Evolutionary conservation across 2,113 vertebrate genomes (phyloP), one percentile per base, ranked within the genome.

Genomic region (Xiphorhynchus elegans): DNA sequence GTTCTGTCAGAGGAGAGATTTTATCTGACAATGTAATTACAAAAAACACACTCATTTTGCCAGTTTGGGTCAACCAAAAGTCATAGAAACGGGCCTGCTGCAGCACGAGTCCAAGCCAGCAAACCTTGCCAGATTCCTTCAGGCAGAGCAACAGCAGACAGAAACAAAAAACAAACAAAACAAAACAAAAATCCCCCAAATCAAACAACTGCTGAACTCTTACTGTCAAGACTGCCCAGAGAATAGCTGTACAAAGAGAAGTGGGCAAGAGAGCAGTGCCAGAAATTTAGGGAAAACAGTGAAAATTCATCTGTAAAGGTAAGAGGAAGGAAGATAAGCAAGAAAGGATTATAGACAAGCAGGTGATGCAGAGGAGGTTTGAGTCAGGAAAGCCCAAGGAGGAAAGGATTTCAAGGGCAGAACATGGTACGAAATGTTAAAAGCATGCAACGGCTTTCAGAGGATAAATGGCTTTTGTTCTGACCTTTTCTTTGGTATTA

Each of bases 401-500:
- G 33, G 26, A 87, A 95, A 82, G 19, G 68, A 81, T 70, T 93
- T 96, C 42, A 74, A 52, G 39, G 93, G 47, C 0, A 4, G 52
- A 88, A 88, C 13, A 25, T 2, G 31, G 25, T 39, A 50, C 0
- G 0, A 86, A 94, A 81, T 49, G 64, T 72, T 95, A 89, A 90
- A 90, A 76, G 33, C 35, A 49, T 19, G 24, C 59, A 87, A 64
- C 18, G 39, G 56, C 31, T 95, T 77, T 90, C 69, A 55, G 69
- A 77, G 47, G 56, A 87, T 88, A 92, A 93, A 84, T 33, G 42
- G 72, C 24, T 93, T 86, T 92, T 74, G 47, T 67, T 89, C 64
- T 93, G 93, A 95, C 86, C 73, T 95, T 95, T 95, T 75, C 73
- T 58, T 67, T 35, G 31, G 47, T 40, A 93, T 93, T 84, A 89